These are phyloP conservation scores for Phorcus lineatus DNA, from an alignment of 2,888 invertebrate genomes.

Conservation along the genomic window DNA sequence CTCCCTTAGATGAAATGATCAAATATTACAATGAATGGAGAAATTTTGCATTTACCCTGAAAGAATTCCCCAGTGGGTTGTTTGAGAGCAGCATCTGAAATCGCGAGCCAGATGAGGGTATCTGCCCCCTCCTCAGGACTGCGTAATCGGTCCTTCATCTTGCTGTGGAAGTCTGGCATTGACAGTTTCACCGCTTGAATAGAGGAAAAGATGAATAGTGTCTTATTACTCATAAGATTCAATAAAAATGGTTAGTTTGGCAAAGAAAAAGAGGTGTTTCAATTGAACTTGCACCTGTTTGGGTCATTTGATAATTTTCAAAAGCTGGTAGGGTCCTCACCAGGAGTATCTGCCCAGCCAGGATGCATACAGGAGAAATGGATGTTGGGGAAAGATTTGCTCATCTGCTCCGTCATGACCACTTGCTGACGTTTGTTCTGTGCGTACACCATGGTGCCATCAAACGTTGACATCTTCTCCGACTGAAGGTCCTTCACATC, in stretches of 20 bases:
- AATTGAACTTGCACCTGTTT: too few species aligned
- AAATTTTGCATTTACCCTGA: slow-evolving; percentile 64
- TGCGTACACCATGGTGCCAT: slow-evolving; percentile 77
- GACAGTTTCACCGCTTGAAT: slow-evolving; percentile 66
- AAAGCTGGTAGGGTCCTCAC: slow-evolving; percentile 38
- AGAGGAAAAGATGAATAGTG: too few species aligned
- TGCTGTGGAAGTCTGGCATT: slow-evolving; percentile 75
- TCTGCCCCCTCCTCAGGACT: slow-evolving; percentile 77
- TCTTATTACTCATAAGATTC: too few species aligned
- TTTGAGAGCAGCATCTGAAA: slow-evolving; percentile 68
- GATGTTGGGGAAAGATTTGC: slow-evolving; percentile 73
- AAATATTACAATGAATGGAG: too few species aligned
- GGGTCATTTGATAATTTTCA: too few species aligned
- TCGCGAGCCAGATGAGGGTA: slow-evolving; percentile 76
- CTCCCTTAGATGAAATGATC: too few species aligned
- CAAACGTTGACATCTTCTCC: slow-evolving; percentile 76
- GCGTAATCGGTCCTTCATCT: slow-evolving; percentile 75
- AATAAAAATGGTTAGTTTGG: too few species aligned
- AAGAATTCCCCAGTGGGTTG: slow-evolving; percentile 75
- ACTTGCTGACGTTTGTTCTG: slow-evolving; percentile 78
- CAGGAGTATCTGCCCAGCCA: slow-evolving; percentile 78
- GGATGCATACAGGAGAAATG: slow-evolving; percentile 78
- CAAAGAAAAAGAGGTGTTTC: too few species aligned
- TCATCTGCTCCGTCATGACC: slow-evolving; percentile 75
- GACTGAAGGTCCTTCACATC: slow-evolving; percentile 75